Evolutionary conservation across 2,888 invertebrate species (phyloP).

Genomic region (Philereme transversata): DNA sequence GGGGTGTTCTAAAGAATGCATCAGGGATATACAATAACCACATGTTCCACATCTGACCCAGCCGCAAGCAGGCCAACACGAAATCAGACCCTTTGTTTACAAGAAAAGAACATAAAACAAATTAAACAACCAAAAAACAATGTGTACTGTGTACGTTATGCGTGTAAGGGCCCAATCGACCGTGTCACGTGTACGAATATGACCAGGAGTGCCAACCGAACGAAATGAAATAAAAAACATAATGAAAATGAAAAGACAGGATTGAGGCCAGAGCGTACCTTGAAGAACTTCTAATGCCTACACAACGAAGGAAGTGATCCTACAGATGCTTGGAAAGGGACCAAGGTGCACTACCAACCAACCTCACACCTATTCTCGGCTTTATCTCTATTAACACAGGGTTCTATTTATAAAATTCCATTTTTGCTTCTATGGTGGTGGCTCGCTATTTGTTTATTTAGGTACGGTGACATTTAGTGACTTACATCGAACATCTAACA

Average conservation of each 20-base stretch:
- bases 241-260: constrained; percentile 53
- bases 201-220: constrained; percentile 70
- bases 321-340: constrained; percentile 53
- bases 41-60: constrained; percentile 67
- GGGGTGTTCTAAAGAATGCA: not conserved
- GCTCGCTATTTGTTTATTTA: constrained; percentile 54
- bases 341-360: constrained; percentile 52
- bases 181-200: constrained; percentile 78
- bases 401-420: constrained; percentile 57
- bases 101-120: constrained; percentile 48
- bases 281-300: constrained; percentile 68
- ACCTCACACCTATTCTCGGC: constrained; percentile 49
- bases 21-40: not conserved
- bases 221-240: constrained; percentile 49
- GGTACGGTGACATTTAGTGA: constrained; percentile 52
- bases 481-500: constrained; percentile 69
- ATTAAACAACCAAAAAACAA: constrained; percentile 47
- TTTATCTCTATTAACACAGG: constrained; percentile 45
- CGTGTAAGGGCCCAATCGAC: constrained; percentile 63
- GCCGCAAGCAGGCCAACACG: constrained; percentile 72
- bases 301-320: constrained; percentile 67
- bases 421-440: constrained; percentile 63
- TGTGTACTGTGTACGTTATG: constrained; percentile 72
- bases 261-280: constrained; percentile 67
- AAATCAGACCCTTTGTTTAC: constrained; percentile 60